Evolutionary conservation across 2,888 invertebrate species (phyloP).

Genomic region (Leptopilina syphax): DNA sequence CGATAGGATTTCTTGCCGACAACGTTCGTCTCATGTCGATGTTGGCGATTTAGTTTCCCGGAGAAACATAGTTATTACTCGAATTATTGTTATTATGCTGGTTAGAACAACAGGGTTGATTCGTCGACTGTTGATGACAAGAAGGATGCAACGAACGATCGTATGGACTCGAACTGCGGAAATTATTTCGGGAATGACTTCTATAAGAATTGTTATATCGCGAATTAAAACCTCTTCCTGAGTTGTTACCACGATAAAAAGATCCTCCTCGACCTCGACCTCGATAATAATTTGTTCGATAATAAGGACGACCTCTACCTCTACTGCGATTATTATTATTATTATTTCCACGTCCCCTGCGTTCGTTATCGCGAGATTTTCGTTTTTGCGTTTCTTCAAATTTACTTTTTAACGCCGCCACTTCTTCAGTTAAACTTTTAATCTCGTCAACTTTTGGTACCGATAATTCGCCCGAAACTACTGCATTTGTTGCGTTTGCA

Average conservation of each 20-base stretch:
- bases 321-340: constrained; percentile 6
- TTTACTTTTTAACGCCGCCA: neutral
- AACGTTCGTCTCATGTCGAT: constrained; percentile 23
- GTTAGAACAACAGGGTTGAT: neutral
- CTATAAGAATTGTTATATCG: neutral
- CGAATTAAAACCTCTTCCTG: neutral
- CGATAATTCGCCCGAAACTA: neutral
- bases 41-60: constrained; percentile 42
- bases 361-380: neutral
- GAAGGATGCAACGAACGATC: neutral
- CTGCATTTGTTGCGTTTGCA: neutral
- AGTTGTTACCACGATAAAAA: neutral
- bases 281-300: neutral
- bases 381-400: constrained; percentile 4
- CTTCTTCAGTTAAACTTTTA: no score
- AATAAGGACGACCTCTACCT: neutral
- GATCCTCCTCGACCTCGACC: neutral
- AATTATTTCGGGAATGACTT: neutral
- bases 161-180: neutral
- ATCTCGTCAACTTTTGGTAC: no score
- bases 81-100: no score
- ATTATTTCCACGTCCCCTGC: constrained; percentile 4
- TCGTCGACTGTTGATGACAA: neutral
- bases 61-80: no score
- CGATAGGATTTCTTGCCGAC: neutral